Evolutionary conservation across 2,797 vertebrate genomes (phyloP), one percentile per base, ranked within the genome.

Genomic region (Macroramphosus scolopax): DNA sequence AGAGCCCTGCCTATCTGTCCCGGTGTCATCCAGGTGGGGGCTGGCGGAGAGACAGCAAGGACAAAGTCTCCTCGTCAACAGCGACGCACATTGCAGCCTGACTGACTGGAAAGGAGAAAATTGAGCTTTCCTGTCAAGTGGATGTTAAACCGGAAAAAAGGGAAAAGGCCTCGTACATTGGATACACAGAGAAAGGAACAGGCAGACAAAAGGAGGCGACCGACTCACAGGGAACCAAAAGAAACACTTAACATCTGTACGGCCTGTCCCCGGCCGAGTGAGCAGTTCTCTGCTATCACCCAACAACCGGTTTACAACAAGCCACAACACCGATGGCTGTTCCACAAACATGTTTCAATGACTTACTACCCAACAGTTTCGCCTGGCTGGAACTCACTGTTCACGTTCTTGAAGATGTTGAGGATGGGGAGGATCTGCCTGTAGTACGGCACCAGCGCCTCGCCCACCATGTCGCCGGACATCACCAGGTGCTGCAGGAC

Each of bases 321-420:
- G 38, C 32, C 51, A 9, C 1, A 8, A 40, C 52, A 36, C n/a
- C n/a, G n/a, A 17, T 20, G 59, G 25, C 34, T 40, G 17, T 47
- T 53, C 17, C 30, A 43, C 53, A 60, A 51, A 73, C n/a, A n/a
- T n/a, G n/a, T n/a, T n/a, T n/a, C n/a, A n/a, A n/a, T n/a, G n/a
- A n/a, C n/a, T 55, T 22, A 45, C 59, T 38, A 63, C 29, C 31
- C 17, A 17, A 38, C 17, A 45, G 20, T 25, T 43, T n/a, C 45
- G 32, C 17, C 10, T 5, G 6, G 20, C 22, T 25, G n/a, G 13
- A 25, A 92, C 94, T 95, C 83, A 96, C 95, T 87, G 65, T 94
- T 93, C 88, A 91, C 89, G 73, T 93, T 91, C 90, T 96, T 98
- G 82, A 95, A 98, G 84, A 98, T 91, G 90, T 92, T 97, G 78